These are phyloP conservation scores for Equus przewalskii DNA, from an alignment of 2,113 vertebrate species.

Conservation along the genomic window DNA sequence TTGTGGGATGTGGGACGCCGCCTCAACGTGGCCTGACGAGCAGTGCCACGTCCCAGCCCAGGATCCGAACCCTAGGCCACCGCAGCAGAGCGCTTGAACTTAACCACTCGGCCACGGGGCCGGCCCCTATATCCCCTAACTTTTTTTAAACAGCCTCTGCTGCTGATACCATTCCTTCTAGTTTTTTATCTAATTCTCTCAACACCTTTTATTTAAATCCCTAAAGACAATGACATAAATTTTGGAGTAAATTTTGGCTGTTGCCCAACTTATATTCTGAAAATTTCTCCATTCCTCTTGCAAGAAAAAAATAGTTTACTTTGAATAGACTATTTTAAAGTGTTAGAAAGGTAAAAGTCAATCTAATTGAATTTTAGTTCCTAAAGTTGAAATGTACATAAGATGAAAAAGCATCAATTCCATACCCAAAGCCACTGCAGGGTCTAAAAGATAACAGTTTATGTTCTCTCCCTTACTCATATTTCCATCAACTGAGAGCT, in stretches of 20 bases:
- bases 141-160: slow-evolving; percentile 21
- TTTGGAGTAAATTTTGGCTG: slow-evolving; percentile 59
- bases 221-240: slow-evolving; percentile 24
- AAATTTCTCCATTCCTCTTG: slow-evolving; percentile 44
- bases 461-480: neutral
- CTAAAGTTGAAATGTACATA: neutral
- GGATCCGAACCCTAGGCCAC: no score
- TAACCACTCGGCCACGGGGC: no score
- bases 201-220: slow-evolving; percentile 74
- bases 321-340: slow-evolving; percentile 48
- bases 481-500: neutral
- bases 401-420: neutral
- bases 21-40: no score
- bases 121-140: no score
- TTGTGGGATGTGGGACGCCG: no score
- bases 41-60: no score
- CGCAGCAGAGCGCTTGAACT: no score
- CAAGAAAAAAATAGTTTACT: neutral
- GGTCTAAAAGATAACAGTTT: slow-evolving; percentile 25
- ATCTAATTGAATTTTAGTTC: slow-evolving; percentile 30
- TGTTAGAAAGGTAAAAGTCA: slow-evolving; percentile 9
- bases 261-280: slow-evolving; percentile 55
- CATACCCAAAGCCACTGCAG: neutral
- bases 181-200: slow-evolving; percentile 68
- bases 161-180: slow-evolving; percentile 6